phyloP scores from a whole-genome alignment of 2,888 invertebrate genomes.

The Prenolepis imparis region DNA sequence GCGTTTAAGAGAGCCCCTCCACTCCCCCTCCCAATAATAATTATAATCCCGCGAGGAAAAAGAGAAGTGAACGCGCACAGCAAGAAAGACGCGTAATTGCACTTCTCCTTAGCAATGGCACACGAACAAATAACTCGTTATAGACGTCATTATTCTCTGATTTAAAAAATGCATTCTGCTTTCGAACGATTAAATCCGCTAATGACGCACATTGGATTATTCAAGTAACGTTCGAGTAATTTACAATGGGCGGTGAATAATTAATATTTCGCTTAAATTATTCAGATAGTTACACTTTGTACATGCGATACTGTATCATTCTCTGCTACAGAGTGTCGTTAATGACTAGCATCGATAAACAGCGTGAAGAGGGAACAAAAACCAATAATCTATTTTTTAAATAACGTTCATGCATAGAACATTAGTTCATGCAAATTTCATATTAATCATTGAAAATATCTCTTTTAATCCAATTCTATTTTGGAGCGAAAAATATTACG shows the following conservation, averaged over 20 bases:
- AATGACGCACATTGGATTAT: slow-evolving; percentile 14
- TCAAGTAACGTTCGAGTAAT: not conserved
- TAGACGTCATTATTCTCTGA: not conserved
- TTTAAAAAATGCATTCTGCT: slow-evolving; percentile 19
- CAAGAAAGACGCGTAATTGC: not conserved
- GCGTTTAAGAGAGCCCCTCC: not conserved
- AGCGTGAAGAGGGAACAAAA: not conserved
- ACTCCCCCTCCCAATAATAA: not conserved
- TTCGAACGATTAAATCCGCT: not conserved
- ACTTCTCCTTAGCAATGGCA: not conserved
- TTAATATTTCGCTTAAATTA: slow-evolving; percentile 21
- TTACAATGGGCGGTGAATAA: not conserved
- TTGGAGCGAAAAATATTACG: not conserved
- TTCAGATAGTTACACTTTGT: slow-evolving; percentile 27
- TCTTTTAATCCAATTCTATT: not conserved
- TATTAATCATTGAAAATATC: not conserved
- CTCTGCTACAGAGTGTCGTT: not conserved
- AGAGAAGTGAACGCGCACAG: not conserved
- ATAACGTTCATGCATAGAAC: not conserved
- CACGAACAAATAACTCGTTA: not conserved
- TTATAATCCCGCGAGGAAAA: not conserved
- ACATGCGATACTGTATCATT: not conserved
- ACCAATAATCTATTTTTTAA: not conserved
- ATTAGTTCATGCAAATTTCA: not conserved
- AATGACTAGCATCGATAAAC: not conserved